Evolutionary conservation across 2,888 invertebrate species (phyloP).

Genomic region (Leistus spinibarbis): DNA sequence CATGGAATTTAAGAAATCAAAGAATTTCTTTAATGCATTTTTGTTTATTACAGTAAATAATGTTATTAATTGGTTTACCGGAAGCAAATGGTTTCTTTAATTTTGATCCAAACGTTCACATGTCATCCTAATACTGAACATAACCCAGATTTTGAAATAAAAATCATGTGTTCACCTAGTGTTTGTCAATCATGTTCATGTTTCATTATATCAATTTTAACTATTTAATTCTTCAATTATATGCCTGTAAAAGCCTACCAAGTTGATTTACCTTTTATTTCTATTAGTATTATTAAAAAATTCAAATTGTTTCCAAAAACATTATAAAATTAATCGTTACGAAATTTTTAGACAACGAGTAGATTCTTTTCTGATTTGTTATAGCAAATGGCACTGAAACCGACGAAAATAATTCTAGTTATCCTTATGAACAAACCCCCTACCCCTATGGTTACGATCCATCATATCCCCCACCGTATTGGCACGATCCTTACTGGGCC

Average conservation of each 20-base stretch:
- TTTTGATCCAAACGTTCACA: not conserved
- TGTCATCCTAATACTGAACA: not conserved
- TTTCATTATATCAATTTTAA: slow-evolving; percentile 2
- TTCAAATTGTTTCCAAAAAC: slow-evolving; percentile 2
- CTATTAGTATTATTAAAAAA: not conserved
- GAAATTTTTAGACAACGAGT: slow-evolving; percentile 13
- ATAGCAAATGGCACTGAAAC: slow-evolving; percentile 56
- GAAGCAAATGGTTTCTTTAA: not conserved
- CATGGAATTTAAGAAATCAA: not conserved
- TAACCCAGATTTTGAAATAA: not conserved
- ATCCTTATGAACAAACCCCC: slow-evolving; percentile 50
- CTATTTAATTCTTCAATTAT: not conserved
- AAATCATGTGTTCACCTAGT: not conserved
- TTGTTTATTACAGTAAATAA: not conserved
- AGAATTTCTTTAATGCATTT: not conserved
- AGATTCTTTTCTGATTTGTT: slow-evolving; percentile 49
- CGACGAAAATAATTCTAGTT: slow-evolving; percentile 49
- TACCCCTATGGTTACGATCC: slow-evolving; percentile 50
- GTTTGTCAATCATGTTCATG: slow-evolving; percentile 1
- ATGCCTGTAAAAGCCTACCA: slow-evolving; percentile 30
- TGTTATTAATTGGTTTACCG: not conserved
- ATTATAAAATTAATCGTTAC: not conserved
- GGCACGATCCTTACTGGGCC: slow-evolving; percentile 46
- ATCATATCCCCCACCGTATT: slow-evolving; percentile 48
- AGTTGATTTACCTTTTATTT: slow-evolving; percentile 8